Percentiles rank a stretch among this genome's conserved stretches.
Evolutionary conservation across 2,888 invertebrate species (phyloP).

Genomic region (Deladenus siricidicola): DNA sequence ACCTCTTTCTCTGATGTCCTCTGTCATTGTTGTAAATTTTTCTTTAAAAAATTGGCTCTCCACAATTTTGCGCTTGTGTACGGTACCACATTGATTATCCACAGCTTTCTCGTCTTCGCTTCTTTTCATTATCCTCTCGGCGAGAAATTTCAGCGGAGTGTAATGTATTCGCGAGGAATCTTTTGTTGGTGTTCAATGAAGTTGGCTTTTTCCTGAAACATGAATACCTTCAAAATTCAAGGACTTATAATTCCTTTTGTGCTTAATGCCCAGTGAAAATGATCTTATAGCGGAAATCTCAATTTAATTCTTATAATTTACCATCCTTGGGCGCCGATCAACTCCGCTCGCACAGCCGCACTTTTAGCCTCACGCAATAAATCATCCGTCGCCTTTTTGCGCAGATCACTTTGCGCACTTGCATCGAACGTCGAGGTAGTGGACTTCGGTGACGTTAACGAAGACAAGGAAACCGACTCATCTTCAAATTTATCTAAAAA

Average conservation of each 20-base stretch:
- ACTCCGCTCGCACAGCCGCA: conserved; percentile 30
- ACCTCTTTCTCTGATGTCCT: too few relatives aligned
- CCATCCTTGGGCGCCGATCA: conserved; percentile 39
- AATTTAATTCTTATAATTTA: too few relatives aligned
- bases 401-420: not conserved
- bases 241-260: not conserved
- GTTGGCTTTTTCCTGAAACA: conserved; percentile 12
- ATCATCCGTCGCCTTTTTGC: conserved; percentile 27
- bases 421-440: not conserved
- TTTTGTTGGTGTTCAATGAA: conserved; percentile 13
- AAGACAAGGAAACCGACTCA: not conserved
- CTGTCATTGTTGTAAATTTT: too few relatives aligned
- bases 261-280: too few relatives aligned
- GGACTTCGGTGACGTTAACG: not conserved
- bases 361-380: conserved; percentile 34
- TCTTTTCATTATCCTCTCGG: too few relatives aligned
- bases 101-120: too few relatives aligned
- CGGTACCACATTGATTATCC: too few relatives aligned
- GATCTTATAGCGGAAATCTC: too few relatives aligned
- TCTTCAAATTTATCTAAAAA: too few relatives aligned
- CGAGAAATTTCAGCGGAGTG: conserved; percentile 11
- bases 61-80: too few relatives aligned
- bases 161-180: conserved; percentile 11
- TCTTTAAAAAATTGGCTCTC: too few relatives aligned
- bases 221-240: too few relatives aligned